Evolutionary conservation across 2,797 vertebrate genomes (phyloP).

Genomic region (Carapus acus): DNA sequence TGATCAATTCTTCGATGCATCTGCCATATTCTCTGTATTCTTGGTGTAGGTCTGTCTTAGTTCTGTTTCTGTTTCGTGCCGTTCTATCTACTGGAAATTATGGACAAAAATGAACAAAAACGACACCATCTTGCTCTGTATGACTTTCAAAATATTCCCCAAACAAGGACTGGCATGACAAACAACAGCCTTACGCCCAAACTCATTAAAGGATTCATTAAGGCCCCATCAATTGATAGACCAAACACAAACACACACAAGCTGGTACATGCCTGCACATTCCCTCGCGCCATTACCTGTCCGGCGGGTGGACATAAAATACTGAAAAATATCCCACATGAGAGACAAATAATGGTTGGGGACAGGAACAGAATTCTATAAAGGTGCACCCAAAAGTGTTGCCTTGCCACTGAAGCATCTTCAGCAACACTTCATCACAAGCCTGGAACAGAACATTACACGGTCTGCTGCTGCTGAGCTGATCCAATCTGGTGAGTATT

Average conservation of each 20-base stretch:
- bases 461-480: no score
- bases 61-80: no score
- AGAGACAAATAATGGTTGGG: conserved; percentile 17
- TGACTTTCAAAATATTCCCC: conserved; percentile 2
- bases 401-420: background rate
- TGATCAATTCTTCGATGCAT: no score
- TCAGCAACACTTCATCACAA: background rate
- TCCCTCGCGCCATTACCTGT: conserved; percentile 38
- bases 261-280: conserved; percentile 44
- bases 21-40: no score
- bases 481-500: conserved; percentile 23
- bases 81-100: background rate
- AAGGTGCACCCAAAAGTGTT: conserved; percentile 8
- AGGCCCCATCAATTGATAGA: conserved; percentile 35
- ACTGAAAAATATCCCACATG: conserved; percentile 31
- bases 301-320: conserved; percentile 3
- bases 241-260: conserved; percentile 35
- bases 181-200: conserved; percentile 4
- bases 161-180: conserved; percentile 43
- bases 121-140: conserved; percentile 5
- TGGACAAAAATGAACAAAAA: no score
- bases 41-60: no score
- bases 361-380: conserved; percentile 30
- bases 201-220: conserved; percentile 49
- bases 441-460: background rate